phyloP scores from a whole-genome alignment of 2,113 vertebrate genomes.

The Phoxinus phoxinus region DNA sequence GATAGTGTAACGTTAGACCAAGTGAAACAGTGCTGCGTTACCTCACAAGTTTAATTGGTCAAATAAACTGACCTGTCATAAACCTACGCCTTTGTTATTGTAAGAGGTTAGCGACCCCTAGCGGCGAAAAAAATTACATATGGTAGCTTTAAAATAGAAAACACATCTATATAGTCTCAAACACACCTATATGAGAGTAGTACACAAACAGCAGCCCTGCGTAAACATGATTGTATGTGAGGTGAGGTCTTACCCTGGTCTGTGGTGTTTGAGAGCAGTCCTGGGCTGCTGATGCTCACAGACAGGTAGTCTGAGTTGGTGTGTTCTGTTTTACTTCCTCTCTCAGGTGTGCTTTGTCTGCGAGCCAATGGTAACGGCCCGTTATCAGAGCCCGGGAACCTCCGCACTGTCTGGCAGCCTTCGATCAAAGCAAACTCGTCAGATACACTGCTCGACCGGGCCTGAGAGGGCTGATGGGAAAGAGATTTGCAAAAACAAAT shows the following conservation, averaged over 20 bases:
- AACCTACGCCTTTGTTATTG: no score
- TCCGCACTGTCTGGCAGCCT: slow-evolving; percentile 85
- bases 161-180: neutral
- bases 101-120: no score
- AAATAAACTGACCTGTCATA: no score
- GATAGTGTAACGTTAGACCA: no score
- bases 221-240: neutral
- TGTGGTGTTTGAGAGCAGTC: slow-evolving; percentile 72
- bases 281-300: slow-evolving; percentile 85
- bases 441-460: slow-evolving; percentile 79
- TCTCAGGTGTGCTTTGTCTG: slow-evolving; percentile 88
- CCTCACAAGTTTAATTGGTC: no score
- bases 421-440: slow-evolving; percentile 86
- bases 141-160: no score
- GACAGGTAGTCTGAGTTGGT: slow-evolving; percentile 77
- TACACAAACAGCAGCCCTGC: neutral
- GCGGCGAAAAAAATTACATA: no score
- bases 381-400: slow-evolving; percentile 81
- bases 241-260: slow-evolving; percentile 68
- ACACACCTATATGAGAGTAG: neutral
- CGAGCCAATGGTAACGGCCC: slow-evolving; percentile 76
- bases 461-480: slow-evolving; percentile 76
- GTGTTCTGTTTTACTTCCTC: slow-evolving; percentile 76
- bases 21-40: no score
- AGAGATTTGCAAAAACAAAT: slow-evolving; percentile 36